These are phyloP conservation scores for Calcarius lapponicus DNA, from an alignment of 2,797 vertebrate genomes.

Conservation along the genomic window DNA sequence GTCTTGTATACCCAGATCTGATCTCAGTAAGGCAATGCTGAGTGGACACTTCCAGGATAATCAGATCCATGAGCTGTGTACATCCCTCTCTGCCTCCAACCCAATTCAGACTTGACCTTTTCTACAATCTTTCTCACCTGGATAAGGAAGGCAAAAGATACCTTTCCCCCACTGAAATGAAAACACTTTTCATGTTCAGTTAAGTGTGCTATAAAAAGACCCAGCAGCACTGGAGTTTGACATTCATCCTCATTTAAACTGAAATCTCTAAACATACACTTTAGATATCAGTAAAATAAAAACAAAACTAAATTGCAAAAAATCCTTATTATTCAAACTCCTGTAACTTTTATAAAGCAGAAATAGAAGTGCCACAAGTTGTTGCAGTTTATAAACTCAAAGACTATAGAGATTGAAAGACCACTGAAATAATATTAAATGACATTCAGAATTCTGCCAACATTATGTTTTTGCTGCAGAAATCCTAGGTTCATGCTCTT, in stretches of 20 bases:
- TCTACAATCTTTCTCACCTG: neutral
- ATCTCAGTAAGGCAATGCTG: neutral
- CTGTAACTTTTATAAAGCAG: neutral
- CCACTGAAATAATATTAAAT: conserved; percentile 12
- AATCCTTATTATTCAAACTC: neutral
- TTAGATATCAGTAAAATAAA: neutral
- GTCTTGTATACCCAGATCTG: neutral
- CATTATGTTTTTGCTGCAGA: conserved; percentile 25
- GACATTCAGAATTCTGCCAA: conserved; percentile 39
- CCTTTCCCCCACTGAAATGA: neutral
- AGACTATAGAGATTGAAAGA: neutral
- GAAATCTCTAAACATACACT: neutral
- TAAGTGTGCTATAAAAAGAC: neutral
- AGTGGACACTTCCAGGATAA: neutral
- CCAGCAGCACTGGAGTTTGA: neutral
- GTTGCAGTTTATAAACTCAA: neutral
- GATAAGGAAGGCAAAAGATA: neutral
- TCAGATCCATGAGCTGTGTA: neutral
- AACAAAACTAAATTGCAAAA: neutral
- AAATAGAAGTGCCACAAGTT: neutral
- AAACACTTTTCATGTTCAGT: neutral
- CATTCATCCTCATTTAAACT: neutral
- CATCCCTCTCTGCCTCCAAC: neutral
- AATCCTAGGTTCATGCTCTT: conserved; percentile 49
- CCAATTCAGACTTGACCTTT: neutral